A percentile compares a stretch with the other conserved stretches of the same genome.
phyloP scores from a whole-genome alignment of 2,888 invertebrate genomes.

The Ypsolopha sequella region DNA sequence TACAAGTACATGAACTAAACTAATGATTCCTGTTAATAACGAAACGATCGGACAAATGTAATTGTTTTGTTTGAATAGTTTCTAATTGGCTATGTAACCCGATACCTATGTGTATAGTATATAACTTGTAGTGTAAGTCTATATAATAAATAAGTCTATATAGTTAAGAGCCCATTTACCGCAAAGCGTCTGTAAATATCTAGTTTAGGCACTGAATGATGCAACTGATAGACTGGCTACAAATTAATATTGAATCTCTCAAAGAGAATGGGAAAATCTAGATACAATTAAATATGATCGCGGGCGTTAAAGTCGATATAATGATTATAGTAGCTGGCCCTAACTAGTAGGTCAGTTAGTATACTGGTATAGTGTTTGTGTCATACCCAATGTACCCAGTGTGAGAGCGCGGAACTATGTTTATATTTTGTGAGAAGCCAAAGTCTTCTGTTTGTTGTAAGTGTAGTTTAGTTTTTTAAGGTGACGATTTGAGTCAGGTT shows the following conservation, averaged over 20 bases:
- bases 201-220: constrained; percentile 30
- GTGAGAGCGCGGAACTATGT: constrained; percentile 16
- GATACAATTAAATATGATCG: background rate
- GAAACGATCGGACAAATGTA: too few relatives aligned
- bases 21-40: too few relatives aligned
- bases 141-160: constrained; percentile 1
- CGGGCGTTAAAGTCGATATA: background rate
- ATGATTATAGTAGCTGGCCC: too few relatives aligned
- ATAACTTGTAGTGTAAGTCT: background rate
- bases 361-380: constrained; percentile 6
- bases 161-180: constrained; percentile 21
- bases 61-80: background rate
- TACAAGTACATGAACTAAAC: too few relatives aligned
- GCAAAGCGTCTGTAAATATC: constrained; percentile 55
- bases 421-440: constrained; percentile 52
- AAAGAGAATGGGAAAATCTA: constrained; percentile 30
- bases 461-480: constrained; percentile 38
- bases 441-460: constrained; percentile 56
- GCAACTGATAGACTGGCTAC: constrained; percentile 55
- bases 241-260: constrained; percentile 51
- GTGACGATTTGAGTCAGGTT: constrained; percentile 32
- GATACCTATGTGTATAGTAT: background rate
- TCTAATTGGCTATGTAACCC: background rate
- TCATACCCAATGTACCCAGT: constrained; percentile 5
- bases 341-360: too few relatives aligned